Percentiles rank a stretch among this genome's conserved stretches.
Conservation (phyloP, 2,888 invertebrate genomes). For the Suillia variegata region DNA sequence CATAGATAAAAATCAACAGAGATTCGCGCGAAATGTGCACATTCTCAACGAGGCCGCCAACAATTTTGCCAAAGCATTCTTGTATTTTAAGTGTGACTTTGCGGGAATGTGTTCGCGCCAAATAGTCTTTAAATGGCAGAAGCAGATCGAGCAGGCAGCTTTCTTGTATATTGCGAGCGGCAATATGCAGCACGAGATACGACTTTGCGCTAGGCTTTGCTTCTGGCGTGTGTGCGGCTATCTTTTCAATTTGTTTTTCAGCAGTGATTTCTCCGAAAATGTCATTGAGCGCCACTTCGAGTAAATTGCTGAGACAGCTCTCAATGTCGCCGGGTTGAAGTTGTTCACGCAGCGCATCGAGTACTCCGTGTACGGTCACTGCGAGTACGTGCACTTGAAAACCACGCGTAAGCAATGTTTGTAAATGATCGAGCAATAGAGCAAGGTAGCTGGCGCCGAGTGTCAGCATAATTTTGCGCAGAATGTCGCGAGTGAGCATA, state of each 20-base stretch:
- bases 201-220: constrained; percentile 84
- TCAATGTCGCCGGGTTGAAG: constrained; percentile 82
- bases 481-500: constrained; percentile 82
- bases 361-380: constrained; percentile 83
- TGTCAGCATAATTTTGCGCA: constrained; percentile 86
- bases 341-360: constrained; percentile 73
- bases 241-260: constrained; percentile 88
- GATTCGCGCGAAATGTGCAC: constrained; percentile 73
- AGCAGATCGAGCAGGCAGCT: constrained; percentile 77
- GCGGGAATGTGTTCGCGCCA: constrained; percentile 78
- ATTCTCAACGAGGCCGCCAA: constrained; percentile 83
- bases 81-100: constrained; percentile 80
- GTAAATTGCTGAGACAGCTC: constrained; percentile 73
- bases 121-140: constrained; percentile 79
- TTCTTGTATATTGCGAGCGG: constrained; percentile 80
- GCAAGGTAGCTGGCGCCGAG: constrained; percentile 83
- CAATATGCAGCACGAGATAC: constrained; percentile 80
- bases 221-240: constrained; percentile 80
- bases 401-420: constrained; percentile 79
- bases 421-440: constrained; percentile 79
- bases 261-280: constrained; percentile 86
- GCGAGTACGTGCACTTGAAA: constrained; percentile 94
- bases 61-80: constrained; percentile 79
- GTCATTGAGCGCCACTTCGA: constrained; percentile 85
- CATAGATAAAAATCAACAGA: constrained; percentile 80